Percentiles rank a stretch among this genome's conserved stretches.
These are phyloP conservation scores for Nannoperca australis DNA, from an alignment of 2,797 vertebrate species.

Conservation along the genomic window DNA sequence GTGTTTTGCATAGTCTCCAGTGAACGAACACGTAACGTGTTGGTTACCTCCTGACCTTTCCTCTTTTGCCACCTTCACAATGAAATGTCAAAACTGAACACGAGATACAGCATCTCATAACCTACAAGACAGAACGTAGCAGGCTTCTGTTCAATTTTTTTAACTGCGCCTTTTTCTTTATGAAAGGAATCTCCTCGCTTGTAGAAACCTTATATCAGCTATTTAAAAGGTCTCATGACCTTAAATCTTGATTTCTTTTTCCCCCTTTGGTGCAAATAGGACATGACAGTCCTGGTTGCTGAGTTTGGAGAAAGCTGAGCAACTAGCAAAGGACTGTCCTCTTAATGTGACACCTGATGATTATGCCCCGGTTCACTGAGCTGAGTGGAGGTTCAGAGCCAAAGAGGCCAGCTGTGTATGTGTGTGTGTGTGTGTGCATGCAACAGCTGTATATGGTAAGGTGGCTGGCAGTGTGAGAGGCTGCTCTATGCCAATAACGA, in stretches of 20 bases:
- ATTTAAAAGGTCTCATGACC: conserved; percentile 57
- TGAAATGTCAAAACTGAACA: background rate
- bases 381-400: conserved; percentile 52
- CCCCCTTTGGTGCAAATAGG: conserved; percentile 33
- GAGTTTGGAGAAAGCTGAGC: conserved; percentile 63
- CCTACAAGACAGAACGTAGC: conserved; percentile 4
- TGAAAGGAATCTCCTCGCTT: background rate
- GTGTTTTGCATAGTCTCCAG: background rate
- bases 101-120: background rate
- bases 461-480: conserved; percentile 60
- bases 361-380: conserved; percentile 64
- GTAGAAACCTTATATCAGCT: conserved; percentile 54
- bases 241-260: conserved; percentile 36
- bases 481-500: conserved; percentile 65
- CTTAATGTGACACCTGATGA: conserved; percentile 80
- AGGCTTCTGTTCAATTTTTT: background rate
- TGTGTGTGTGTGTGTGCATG: conserved; percentile 38
- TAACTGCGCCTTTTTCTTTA: background rate
- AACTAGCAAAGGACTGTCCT: conserved; percentile 58
- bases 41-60: conserved; percentile 1
- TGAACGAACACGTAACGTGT: background rate
- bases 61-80: background rate
- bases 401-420: conserved; percentile 60
- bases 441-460: conserved; percentile 68
- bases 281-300: conserved; percentile 60